Conservation (phyloP, 2,113 vertebrate genomes). For the Damaliscus lunatus region DNA sequence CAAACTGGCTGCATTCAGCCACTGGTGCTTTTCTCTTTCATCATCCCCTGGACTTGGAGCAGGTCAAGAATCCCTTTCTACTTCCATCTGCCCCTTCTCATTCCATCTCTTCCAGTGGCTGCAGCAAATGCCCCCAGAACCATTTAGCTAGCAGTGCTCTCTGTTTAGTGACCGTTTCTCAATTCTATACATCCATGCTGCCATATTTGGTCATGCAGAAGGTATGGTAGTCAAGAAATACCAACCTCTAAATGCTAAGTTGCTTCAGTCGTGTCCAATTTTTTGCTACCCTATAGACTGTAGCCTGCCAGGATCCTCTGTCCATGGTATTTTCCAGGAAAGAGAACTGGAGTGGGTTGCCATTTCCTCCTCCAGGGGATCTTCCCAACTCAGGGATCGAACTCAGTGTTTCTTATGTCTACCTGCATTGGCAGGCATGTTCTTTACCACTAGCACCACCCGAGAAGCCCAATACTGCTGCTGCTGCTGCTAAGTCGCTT, state of each 20-base stretch:
- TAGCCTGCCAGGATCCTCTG: neutral
- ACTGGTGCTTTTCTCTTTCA: neutral
- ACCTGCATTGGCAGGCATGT: neutral
- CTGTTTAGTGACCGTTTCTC: neutral
- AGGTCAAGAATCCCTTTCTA: neutral
- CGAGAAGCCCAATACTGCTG: neutral
- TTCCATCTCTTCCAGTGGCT: neutral
- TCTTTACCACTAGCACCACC: neutral
- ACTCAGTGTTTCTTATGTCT: neutral
- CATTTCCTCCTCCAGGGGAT: neutral
- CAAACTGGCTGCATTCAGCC: neutral
- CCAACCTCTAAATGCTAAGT: neutral
- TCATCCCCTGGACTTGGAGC: fast-evolving
- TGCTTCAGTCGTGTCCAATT: neutral
- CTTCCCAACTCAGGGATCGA: neutral
- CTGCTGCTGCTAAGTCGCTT: too few species aligned
- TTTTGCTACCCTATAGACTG: neutral
- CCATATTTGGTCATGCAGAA: neutral
- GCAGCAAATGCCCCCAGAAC: neutral
- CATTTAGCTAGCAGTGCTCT: neutral
- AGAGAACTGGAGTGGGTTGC: neutral
- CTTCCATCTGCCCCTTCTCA: neutral
- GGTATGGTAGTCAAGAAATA: neutral
- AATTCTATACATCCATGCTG: neutral
- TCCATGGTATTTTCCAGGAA: neutral